phyloP scores from a whole-genome alignment of 2,888 invertebrate genomes.

The Noctua janthina region DNA sequence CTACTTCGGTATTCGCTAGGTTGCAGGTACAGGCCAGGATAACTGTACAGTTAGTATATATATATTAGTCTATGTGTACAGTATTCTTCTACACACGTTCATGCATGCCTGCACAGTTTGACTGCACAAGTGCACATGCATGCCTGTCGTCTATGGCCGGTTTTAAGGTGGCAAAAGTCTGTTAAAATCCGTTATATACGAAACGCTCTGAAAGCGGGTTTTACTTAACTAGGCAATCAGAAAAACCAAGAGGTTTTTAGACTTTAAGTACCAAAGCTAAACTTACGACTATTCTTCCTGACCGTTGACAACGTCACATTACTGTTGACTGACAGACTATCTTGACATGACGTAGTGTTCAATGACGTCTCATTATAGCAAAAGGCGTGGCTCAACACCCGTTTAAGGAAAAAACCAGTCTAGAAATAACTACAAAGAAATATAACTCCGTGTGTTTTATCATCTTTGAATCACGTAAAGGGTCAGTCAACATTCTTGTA shows the following conservation, averaged over 20 bases:
- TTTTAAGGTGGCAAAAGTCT: not conserved
- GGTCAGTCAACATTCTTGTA: not conserved
- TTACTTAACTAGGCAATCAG: not conserved
- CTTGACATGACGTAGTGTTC: constrained; percentile 12
- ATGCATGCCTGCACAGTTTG: too few relatives aligned
- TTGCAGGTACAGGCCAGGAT: too few relatives aligned
- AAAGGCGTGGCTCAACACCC: not conserved
- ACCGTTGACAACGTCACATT: not conserved
- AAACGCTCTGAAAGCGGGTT: not conserved
- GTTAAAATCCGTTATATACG: not conserved
- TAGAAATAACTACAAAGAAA: constrained; percentile 9
- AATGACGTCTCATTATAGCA: constrained; percentile 9
- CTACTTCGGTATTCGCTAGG: too few relatives aligned
- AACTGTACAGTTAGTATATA: too few relatives aligned
- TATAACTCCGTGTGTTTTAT: constrained; percentile 31
- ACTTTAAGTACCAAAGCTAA: not conserved
- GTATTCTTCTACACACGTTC: too few relatives aligned
- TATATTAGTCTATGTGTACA: too few relatives aligned
- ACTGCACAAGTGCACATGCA: too few relatives aligned
- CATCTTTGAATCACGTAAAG: not conserved
- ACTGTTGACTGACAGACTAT: constrained; percentile 1
- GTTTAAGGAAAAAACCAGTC: constrained; percentile 6
- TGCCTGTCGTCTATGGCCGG: too few relatives aligned
- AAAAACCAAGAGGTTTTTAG: not conserved
- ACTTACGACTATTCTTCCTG: not conserved